Evolutionary conservation across 2,888 invertebrate species (phyloP), one percentile per base, ranked within the genome.

Genomic region (Copidosoma aretas): DNA sequence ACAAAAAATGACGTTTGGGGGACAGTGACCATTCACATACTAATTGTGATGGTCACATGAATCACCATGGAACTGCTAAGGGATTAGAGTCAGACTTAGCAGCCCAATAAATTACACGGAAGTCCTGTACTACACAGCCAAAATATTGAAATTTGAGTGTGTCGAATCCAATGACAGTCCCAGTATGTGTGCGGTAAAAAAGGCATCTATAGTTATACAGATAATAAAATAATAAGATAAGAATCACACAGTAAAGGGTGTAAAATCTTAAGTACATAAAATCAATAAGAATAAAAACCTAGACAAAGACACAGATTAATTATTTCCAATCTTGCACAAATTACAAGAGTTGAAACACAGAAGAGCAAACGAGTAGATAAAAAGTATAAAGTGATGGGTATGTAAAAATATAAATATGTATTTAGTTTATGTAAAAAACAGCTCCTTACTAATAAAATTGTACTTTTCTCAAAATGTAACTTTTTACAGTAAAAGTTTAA

Each of bases 71-170:
- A 17, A 52, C 62, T 22, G 64, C 70, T 10, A 70, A 71, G 56
- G 64, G 61, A 10, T 67, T 71, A 60, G 67, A 68, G 21, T 10
- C 68, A 17, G 58, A 66, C 22, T 56, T 39, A n/a, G 67, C 70
- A 32, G 60, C n/a, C 17, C 32, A 62, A 46, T 21, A 63, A n/a
- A 56, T 65, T 5, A 56, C 58, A 12, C 15, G 41, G n/a, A 5
- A 74, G 62, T 32, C 14, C 21, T 54, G 68, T 74, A 51, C 67
- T 71, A n/a, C 63, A 68, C 57, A 22, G 32, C 49, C 22, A 54
- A 14, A 73, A 72, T 32, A 39, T 70, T 10, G 54, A 71, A 63
- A 68, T 73, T 5, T 68, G 71, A 49, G 66, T 73, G 12, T 70
- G 62, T 74, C 24, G 71, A 64, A 8, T 67, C 73, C 56, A 68